Conservation (phyloP, 2,888 invertebrate genomes). For the Ischnus inquisitorius region DNA sequence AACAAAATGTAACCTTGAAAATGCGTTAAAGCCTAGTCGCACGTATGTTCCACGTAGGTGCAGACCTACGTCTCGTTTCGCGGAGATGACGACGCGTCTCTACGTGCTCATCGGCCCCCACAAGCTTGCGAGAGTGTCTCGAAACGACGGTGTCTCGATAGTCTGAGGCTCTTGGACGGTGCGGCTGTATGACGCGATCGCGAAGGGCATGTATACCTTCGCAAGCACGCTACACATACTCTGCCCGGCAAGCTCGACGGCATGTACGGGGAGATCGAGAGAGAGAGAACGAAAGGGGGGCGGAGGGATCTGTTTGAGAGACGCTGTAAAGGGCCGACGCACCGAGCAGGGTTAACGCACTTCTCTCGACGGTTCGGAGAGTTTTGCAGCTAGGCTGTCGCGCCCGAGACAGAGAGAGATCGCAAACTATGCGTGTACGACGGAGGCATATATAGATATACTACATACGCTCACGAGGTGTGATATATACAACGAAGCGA, state of each 20-base stretch:
- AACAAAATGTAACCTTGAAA: no score
- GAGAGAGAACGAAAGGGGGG: slow-evolving; percentile 22
- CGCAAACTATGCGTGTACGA: slow-evolving; percentile 48
- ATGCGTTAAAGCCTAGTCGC: no score
- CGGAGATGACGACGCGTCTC: neutral
- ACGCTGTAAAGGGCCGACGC: slow-evolving; percentile 82
- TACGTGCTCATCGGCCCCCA: neutral
- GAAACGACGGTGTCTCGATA: neutral
- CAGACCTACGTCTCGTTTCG: neutral
- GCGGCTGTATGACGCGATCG: slow-evolving; percentile 12
- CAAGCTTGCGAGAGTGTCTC: slow-evolving; percentile 1
- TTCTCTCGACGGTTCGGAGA: slow-evolving; percentile 67
- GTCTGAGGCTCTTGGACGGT: neutral
- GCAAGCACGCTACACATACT: slow-evolving; percentile 29
- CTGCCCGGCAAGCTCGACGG: slow-evolving; percentile 29
- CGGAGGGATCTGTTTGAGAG: slow-evolving; percentile 76
- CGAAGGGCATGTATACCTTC: slow-evolving; percentile 29
- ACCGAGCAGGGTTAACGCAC: slow-evolving; percentile 82
- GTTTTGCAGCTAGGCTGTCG: slow-evolving; percentile 40
- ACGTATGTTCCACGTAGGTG: no score
- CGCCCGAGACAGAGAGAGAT: slow-evolving; percentile 46
- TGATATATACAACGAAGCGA: slow-evolving; percentile 33
- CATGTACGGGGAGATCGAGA: slow-evolving; percentile 40
- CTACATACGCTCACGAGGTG: slow-evolving; percentile 1
- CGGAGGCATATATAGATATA: slow-evolving; percentile 5